phyloP scores from a whole-genome alignment of 2,113 vertebrate genomes.

The Lasiurus cinereus region DNA sequence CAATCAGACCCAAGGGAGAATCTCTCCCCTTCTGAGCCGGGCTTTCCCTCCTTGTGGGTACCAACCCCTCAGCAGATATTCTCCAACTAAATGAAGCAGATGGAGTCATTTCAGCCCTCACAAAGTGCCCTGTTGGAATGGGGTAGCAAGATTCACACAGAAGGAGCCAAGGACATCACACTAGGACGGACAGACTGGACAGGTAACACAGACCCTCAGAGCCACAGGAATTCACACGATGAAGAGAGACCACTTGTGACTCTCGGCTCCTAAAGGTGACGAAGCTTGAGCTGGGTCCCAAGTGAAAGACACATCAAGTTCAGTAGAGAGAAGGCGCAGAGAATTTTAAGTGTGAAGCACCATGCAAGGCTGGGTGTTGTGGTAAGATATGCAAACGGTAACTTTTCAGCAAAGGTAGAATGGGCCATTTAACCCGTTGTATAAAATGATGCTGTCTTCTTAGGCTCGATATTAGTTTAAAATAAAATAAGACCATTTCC shows the following conservation, averaged over 20 bases:
- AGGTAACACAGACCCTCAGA: not conserved
- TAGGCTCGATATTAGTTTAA: slow-evolving; percentile 84
- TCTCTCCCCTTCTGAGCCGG: not conserved
- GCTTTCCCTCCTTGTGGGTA: not conserved
- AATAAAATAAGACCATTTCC: slow-evolving; percentile 90
- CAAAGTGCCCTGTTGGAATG: not conserved
- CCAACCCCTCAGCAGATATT: not conserved
- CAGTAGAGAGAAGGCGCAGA: not conserved
- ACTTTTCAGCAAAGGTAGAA: slow-evolving; percentile 71
- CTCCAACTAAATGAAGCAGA: not conserved
- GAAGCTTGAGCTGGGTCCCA: not conserved
- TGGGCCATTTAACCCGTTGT: slow-evolving; percentile 70
- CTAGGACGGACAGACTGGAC: not conserved
- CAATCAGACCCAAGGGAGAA: not conserved
- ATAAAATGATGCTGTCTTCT: slow-evolving; percentile 84
- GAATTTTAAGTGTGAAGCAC: not conserved
- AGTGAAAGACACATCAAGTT: not conserved
- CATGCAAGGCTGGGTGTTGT: not conserved
- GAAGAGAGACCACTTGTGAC: not conserved
- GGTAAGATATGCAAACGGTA: slow-evolving; percentile 56
- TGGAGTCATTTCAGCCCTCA: not conserved
- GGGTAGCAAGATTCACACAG: not conserved
- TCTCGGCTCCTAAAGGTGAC: not conserved
- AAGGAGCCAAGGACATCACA: not conserved
- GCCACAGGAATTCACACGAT: not conserved